Evolutionary conservation across 2,797 vertebrate genomes (phyloP).

Genomic region (Tamandua tetradactyla): DNA sequence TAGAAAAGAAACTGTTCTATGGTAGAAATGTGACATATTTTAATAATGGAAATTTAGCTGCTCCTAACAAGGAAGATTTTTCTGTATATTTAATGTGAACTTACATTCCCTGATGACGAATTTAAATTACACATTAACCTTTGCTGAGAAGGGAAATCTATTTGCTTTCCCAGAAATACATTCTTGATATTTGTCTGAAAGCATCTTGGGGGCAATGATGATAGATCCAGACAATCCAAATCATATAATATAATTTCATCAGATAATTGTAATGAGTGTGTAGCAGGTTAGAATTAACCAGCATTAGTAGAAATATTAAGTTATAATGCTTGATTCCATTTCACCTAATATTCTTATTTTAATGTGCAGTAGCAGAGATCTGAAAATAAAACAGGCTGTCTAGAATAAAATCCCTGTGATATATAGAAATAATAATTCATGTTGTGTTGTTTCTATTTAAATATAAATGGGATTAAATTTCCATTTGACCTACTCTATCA

Average conservation of each 20-base stretch:
- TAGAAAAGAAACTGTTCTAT: not conserved
- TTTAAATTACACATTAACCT: constrained; percentile 28
- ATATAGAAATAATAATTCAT: constrained; percentile 23
- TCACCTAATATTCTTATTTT: not conserved
- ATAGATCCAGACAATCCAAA: not conserved
- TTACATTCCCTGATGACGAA: constrained; percentile 22
- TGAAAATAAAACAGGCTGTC: constrained; percentile 33
- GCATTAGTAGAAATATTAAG: constrained; percentile 11
- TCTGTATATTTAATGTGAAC: not conserved
- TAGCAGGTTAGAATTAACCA: constrained; percentile 43
- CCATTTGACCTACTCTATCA: constrained; percentile 15
- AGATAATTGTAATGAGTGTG: not conserved
- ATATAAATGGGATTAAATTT: constrained; percentile 59
- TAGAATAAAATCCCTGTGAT: not conserved
- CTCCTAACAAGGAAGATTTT: not conserved
- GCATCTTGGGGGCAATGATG: not conserved
- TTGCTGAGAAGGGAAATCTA: not conserved
- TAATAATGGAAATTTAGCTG: not conserved
- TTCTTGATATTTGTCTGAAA: constrained; percentile 43
- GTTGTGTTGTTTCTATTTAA: constrained; percentile 19
- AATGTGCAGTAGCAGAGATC: not conserved
- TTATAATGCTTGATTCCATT: not conserved
- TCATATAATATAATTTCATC: not conserved
- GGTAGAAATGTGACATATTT: not conserved
- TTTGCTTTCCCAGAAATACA: not conserved